A percentile compares a stretch with the other conserved stretches of the same genome.
Evolutionary conservation across 2,888 invertebrate genomes (phyloP).

Genomic region (Lottia scabra): DNA sequence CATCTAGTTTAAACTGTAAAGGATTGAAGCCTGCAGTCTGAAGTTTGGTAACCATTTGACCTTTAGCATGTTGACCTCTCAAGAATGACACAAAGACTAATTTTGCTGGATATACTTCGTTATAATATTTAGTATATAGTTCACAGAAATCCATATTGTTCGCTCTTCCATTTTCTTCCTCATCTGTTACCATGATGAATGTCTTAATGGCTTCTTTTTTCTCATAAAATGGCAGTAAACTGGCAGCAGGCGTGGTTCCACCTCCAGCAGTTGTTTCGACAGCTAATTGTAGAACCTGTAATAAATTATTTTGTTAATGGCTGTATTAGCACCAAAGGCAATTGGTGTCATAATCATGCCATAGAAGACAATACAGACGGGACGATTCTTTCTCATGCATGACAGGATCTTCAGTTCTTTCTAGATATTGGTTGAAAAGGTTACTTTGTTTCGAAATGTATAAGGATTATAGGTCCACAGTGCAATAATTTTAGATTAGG

Average conservation of each 20-base stretch:
- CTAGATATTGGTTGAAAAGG: no score
- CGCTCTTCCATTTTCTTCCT: conserved; percentile 61
- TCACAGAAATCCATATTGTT: conserved; percentile 52
- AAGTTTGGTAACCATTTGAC: conserved; percentile 61
- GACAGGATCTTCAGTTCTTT: no score
- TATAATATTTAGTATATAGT: conserved; percentile 63
- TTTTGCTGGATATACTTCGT: conserved; percentile 65
- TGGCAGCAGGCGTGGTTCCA: conserved; percentile 65
- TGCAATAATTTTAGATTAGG: no score
- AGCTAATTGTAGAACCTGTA: conserved; percentile 63
- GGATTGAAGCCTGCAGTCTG: conserved; percentile 45
- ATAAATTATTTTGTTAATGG: not conserved
- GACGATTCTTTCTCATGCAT: no score
- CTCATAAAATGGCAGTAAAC: conserved; percentile 64
- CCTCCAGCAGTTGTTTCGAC: conserved; percentile 54
- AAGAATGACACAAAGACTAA: conserved; percentile 69
- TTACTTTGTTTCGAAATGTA: no score
- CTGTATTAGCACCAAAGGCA: no score
- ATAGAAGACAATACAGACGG: no score
- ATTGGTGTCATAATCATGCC: no score
- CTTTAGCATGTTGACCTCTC: conserved; percentile 54
- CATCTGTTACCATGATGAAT: conserved; percentile 69
- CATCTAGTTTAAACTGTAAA: conserved; percentile 61
- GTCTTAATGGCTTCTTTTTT: conserved; percentile 65
- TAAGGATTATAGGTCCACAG: no score